These are phyloP conservation scores for Cichladusa arquata DNA, from an alignment of 2,113 vertebrate species.

Conservation along the genomic window DNA sequence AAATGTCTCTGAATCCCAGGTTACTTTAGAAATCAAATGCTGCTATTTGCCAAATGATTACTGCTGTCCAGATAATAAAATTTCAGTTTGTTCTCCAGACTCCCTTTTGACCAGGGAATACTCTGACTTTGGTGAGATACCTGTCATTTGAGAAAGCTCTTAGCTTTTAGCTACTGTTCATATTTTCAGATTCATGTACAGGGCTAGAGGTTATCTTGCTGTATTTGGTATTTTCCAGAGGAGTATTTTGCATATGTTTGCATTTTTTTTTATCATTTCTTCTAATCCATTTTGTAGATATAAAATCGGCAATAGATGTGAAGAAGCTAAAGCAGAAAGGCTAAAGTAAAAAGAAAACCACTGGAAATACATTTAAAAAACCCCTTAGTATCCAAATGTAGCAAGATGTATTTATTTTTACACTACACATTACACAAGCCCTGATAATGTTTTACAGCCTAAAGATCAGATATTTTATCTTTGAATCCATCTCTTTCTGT, in stretches of 20 bases:
- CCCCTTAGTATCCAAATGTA: rapidly evolving
- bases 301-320: background rate
- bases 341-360: background rate
- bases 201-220: background rate
- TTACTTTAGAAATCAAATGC: background rate
- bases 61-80: background rate
- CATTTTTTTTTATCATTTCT: background rate
- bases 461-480: background rate
- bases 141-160: background rate
- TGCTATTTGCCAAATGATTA: background rate
- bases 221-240: background rate
- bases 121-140: background rate
- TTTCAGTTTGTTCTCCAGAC: background rate
- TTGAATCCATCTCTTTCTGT: background rate
- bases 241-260: background rate
- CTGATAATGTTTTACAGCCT: background rate
- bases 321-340: background rate
- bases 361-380: background rate
- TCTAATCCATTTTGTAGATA: background rate
- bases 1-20: background rate
- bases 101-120: background rate
- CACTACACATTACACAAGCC: background rate
- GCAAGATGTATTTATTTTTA: background rate
- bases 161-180: background rate
- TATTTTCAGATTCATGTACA: background rate